A percentile compares a stretch with the other conserved stretches of the same genome.
These are phyloP conservation scores for Heliocidaris erythrogramma DNA, from an alignment of 35 echinoderm and acorn worm genomes.

Conservation along the genomic window DNA sequence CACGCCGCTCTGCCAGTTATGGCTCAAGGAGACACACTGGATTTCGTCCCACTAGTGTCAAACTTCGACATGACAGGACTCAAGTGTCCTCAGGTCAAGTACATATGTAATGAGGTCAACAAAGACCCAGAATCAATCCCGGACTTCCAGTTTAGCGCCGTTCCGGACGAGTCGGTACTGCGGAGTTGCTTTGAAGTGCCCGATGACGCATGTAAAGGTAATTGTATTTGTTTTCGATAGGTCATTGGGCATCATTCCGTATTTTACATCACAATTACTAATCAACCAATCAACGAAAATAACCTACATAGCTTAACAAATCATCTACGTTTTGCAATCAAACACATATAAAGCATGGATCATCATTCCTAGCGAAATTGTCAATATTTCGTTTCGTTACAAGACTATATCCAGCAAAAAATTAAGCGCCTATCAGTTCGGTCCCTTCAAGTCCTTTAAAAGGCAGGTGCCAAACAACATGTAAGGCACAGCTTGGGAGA, in stretches of 20 bases:
- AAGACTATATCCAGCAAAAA: too few relatives aligned
- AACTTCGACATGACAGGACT: constrained; percentile 80
- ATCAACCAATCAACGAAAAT: neutral
- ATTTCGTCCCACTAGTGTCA: constrained; percentile 51
- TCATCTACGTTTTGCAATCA: too few relatives aligned
- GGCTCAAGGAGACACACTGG: constrained; percentile 53
- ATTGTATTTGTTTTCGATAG: neutral
- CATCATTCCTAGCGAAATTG: too few relatives aligned
- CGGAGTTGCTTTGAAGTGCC: constrained; percentile 67
- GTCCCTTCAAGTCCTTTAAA: too few relatives aligned
- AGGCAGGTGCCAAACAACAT: too few relatives aligned
- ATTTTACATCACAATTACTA: neutral
- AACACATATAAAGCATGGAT: too few relatives aligned
- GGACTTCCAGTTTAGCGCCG: constrained; percentile 61
- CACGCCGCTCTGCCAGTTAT: constrained; percentile 54
- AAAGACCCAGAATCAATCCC: constrained; percentile 49
- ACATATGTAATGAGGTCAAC: constrained; percentile 71
- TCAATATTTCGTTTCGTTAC: too few relatives aligned
- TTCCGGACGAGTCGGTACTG: constrained; percentile 66
- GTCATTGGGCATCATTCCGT: neutral
- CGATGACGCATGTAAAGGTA: constrained; percentile 79
- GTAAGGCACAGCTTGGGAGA: too few relatives aligned
- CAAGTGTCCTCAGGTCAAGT: constrained; percentile 55
- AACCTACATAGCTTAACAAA: too few relatives aligned
- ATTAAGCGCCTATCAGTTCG: too few relatives aligned